Conservation (phyloP, 2,797 vertebrate species). For the Sciurus vulgaris region DNA sequence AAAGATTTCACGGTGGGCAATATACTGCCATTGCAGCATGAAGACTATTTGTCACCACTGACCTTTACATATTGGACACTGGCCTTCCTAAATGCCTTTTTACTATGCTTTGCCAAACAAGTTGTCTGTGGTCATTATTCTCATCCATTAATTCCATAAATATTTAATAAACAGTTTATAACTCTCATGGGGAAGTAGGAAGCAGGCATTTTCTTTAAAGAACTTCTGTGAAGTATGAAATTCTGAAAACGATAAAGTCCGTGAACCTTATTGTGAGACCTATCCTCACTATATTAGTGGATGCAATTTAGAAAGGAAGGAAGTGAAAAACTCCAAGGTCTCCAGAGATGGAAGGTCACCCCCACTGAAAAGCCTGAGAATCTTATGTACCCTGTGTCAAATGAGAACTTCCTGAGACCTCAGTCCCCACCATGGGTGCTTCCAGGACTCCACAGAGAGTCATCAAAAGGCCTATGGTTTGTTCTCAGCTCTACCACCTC, state of each 20-base stretch:
- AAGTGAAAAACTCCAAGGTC: neutral
- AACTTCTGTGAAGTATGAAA: neutral
- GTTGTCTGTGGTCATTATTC: neutral
- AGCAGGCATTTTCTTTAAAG: neutral
- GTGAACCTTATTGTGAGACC: neutral
- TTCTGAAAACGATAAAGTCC: neutral
- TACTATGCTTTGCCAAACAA: neutral
- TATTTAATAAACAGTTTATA: conserved; percentile 10
- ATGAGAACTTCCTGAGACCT: neutral
- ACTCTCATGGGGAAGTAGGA: neutral
- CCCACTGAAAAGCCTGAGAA: neutral
- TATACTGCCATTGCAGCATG: fast-evolving
- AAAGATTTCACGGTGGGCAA: fast-evolving
- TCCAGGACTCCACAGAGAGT: neutral
- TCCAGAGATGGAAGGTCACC: neutral
- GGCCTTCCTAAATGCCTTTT: neutral
- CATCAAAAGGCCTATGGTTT: neutral
- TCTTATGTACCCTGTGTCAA: too few relatives aligned
- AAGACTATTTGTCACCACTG: neutral
- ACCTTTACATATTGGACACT: neutral
- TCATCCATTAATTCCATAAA: conserved; percentile 31
- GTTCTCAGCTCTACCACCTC: neutral
- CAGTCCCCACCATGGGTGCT: neutral
- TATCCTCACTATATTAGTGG: neutral
- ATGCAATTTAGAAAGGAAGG: neutral